Base-by-base conservation (phyloP, 2,113 vertebrate genomes). In the Glaucomys volans region DNA sequence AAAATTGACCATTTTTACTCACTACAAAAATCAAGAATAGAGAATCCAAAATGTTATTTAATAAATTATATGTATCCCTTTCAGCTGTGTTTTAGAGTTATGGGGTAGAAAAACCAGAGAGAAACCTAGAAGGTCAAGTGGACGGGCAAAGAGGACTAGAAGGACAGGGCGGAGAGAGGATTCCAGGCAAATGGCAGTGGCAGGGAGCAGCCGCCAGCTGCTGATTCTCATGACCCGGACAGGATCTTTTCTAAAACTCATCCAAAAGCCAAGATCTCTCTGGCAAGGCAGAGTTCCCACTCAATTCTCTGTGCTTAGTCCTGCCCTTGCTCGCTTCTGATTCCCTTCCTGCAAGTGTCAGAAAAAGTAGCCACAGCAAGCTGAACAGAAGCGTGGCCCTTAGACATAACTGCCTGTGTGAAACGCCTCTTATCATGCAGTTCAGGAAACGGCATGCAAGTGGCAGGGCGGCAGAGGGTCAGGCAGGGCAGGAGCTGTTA, bases 11-110 rank as follows among this genome's bases (percentile, higher is more conserved):
- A 20, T 30, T n/a, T 77, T 95, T 89, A 26, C 75, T 28, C 52
- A 67, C 74, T 91, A 84, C 16, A 84, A 13, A 96, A 84, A 87
- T 91, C 67, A 83, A 94, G 50, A 94, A 11, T 32, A 84, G 74
- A 82, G 83, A 94, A 88, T 50, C 6, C 32, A 42, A 81, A 80
- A 87, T 50, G 71, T 91, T 77, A 82, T 44, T 91, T 30, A 80
- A 69, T 76, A 71, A 81, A 57, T 35, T 42, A 5, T 28, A 32
- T 47, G 59, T 71, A 2, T 77, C 62, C 89, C n/a, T 28, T 88
- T 77, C 42, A 62, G 57, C 87, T 62, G 8, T 30, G 10, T 12
- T 77, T 95, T 90, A 87, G 71, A 79, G 80, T 59, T 20, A 24
- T 18, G 57, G 62, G 57, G 11, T 42, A 87, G 67, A 59, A 64